Evolutionary conservation across 2,888 invertebrate species (phyloP), one percentile per base, ranked within the genome.

Genomic region (Oegoconia quadripuncta): DNA sequence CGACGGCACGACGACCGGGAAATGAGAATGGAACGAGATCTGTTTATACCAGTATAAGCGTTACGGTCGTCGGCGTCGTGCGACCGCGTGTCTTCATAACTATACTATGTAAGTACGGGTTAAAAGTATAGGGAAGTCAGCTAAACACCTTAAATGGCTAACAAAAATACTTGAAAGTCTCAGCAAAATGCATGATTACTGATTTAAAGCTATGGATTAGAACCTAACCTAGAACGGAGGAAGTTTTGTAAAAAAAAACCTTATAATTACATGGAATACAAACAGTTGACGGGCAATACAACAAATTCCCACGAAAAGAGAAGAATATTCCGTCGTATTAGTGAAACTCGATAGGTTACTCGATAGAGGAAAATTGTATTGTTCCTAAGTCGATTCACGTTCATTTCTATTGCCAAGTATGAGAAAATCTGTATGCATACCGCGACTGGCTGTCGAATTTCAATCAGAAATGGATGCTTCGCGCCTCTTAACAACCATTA

Each of bases 231-330:
- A n/a, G n/a, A n/a, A n/a, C n/a, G n/a, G n/a, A n/a, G n/a, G n/a
- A n/a, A n/a, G n/a, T n/a, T n/a, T n/a, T n/a, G n/a, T 23, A 23
- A 23, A 8, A 6, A 23, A 23, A 23, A 27, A 27, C 13, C 3
- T 11, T 13, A 29, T 15, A 15, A 4, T 27, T 15, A n/a, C 29
- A 16, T 9, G 16, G 15, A 28, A 29, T n/a, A 16, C 16, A 15
- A 29, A 29, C 29, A 29, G 7, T 9, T 9, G 7, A 27, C 9
- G 28, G 3, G 50, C 61, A 60, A 59, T 58, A 51, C 49, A 39
- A 35, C 41, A 37, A 31, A 44, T 65, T 74, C 74, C 47, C 74
- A 74, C 63, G 66, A 49, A 60, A 55, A 39, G 51, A 44, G 51
- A 61, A 52, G 50, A 48, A 45, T 23, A 55, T 60, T 51, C 52